Conservation (phyloP, 2,797 vertebrate species). For the Lagodon rhomboides region DNA sequence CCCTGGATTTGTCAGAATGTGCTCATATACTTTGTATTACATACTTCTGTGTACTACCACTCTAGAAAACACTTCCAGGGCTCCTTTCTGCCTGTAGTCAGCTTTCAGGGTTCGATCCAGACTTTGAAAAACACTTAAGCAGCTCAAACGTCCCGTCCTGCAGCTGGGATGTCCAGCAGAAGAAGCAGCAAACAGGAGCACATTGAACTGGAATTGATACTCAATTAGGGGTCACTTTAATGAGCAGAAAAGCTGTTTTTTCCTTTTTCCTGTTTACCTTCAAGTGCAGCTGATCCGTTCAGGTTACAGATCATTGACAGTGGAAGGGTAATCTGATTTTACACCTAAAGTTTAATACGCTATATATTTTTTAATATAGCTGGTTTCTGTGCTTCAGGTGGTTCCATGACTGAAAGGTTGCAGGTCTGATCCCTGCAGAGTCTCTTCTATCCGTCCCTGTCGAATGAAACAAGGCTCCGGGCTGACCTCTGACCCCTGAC, state of each 20-base stretch:
- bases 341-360: background rate
- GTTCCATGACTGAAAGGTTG: background rate
- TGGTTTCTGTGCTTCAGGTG: constrained; percentile 13
- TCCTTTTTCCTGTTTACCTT: constrained; percentile 24
- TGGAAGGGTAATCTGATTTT: background rate
- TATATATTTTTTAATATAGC: background rate
- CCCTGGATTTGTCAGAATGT: no score
- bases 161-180: constrained; percentile 13
- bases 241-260: constrained; percentile 55
- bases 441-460: constrained; percentile 13
- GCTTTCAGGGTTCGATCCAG: constrained; percentile 14
- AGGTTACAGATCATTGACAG: background rate
- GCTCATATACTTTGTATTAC: no score
- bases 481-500: constrained; percentile 30
- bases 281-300: constrained; percentile 30
- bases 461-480: background rate
- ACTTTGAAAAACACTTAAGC: constrained; percentile 46
- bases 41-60: background rate
- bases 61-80: background rate
- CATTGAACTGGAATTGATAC: constrained; percentile 49
- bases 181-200: constrained; percentile 27
- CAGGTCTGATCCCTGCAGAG: constrained; percentile 12
- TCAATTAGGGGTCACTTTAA: constrained; percentile 42
- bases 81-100: background rate
- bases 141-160: constrained; percentile 12